Conservation (phyloP, 2,797 vertebrate species). For the Oreonectes daqikongensis region DNA sequence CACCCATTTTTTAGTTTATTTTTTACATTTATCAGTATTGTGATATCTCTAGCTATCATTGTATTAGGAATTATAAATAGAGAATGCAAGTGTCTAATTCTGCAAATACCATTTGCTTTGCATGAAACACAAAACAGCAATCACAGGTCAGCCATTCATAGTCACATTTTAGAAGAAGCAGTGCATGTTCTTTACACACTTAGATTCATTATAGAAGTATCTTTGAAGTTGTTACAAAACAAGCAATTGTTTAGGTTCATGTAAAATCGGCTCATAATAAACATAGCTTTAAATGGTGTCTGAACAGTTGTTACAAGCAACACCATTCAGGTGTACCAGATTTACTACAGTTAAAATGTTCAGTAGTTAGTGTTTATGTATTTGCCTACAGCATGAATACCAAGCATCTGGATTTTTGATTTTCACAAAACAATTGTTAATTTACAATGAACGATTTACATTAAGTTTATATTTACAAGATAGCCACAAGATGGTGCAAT, state of each 20-base stretch:
- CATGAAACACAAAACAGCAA: background rate
- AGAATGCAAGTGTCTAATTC: background rate
- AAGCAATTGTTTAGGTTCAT: background rate
- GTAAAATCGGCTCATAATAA: background rate
- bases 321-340: background rate
- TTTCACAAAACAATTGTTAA: background rate
- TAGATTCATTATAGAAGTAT: background rate
- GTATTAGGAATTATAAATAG: background rate
- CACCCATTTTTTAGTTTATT: background rate
- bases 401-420: background rate
- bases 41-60: background rate
- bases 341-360: background rate
- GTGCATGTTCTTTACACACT: background rate
- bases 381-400: background rate
- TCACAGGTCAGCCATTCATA: background rate
- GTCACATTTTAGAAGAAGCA: too few relatives aligned
- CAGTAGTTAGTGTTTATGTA: background rate
- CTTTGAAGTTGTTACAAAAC: background rate
- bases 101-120: background rate
- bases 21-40: background rate
- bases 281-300: background rate
- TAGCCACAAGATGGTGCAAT: conserved; percentile 35
- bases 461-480: background rate
- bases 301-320: background rate
- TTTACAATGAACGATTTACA: background rate